Evolutionary conservation across 2,797 vertebrate species (phyloP).

Genomic region (Capromys pilorides): DNA sequence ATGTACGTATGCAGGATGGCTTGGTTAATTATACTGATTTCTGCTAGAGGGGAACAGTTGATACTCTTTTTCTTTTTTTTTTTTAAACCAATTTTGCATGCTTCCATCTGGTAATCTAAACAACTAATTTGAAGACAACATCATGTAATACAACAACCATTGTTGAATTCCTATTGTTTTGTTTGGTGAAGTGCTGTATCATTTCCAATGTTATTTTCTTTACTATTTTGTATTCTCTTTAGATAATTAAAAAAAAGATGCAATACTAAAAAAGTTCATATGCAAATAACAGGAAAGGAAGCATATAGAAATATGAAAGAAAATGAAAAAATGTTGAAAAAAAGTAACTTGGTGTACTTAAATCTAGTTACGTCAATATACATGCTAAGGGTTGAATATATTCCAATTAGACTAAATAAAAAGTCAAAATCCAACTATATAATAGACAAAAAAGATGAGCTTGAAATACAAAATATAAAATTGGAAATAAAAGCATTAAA

Average conservation of each 20-base stretch:
- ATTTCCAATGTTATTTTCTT: too few relatives aligned
- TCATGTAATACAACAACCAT: too few relatives aligned
- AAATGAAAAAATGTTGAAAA: neutral
- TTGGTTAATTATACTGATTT: too few relatives aligned
- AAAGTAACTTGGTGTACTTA: neutral
- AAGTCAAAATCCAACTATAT: neutral
- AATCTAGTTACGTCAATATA: neutral
- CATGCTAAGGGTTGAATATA: neutral
- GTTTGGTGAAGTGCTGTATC: too few relatives aligned
- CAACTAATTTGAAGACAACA: too few relatives aligned
- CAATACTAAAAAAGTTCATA: neutral
- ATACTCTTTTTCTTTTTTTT: too few relatives aligned
- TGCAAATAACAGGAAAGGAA: neutral
- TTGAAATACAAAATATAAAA: conserved; percentile 12
- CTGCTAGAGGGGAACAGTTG: too few relatives aligned
- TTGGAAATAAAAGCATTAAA: neutral
- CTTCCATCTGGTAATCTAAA: too few relatives aligned
- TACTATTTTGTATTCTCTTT: too few relatives aligned
- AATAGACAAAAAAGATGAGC: neutral
- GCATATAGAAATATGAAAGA: neutral
- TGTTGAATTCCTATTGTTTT: too few relatives aligned
- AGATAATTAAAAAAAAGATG: neutral
- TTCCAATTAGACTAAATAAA: neutral
- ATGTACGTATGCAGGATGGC: too few relatives aligned
- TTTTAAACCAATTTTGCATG: too few relatives aligned